A percentile compares a stretch with the other conserved stretches of the same genome.
Conservation (phyloP, 2,888 invertebrate genomes). For the Troilus luridus region DNA sequence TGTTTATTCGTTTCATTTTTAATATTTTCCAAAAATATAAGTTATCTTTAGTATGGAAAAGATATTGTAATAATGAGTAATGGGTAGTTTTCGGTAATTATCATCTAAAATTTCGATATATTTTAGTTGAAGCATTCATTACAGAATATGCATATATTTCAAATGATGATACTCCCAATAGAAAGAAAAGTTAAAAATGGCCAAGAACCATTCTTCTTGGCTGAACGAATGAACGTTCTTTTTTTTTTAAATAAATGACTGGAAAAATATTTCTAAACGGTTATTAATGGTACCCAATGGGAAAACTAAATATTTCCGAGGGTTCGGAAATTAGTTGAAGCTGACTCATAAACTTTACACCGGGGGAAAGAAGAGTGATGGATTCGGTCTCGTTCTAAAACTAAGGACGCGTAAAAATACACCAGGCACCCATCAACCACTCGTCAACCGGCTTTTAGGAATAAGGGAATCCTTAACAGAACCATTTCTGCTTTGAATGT, state of each 20-base stretch:
- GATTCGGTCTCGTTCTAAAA: slow-evolving; percentile 29
- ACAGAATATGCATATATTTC: not conserved
- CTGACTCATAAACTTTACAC: slow-evolving; percentile 43
- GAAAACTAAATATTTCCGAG: slow-evolving; percentile 46
- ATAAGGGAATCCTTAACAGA: not conserved
- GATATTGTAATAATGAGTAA: too few relatives aligned
- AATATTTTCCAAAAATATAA: too few relatives aligned
- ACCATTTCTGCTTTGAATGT: not conserved
- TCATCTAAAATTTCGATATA: too few relatives aligned
- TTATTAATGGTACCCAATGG: slow-evolving; percentile 37
- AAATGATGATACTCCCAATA: not conserved
- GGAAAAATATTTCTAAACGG: slow-evolving; percentile 27
- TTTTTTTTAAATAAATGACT: not conserved
- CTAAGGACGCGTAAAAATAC: slow-evolving; percentile 50
- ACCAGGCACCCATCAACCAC: slow-evolving; percentile 18
- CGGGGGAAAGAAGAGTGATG: slow-evolving; percentile 15
- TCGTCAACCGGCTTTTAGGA: slow-evolving; percentile 15
- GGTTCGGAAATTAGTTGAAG: slow-evolving; percentile 37
- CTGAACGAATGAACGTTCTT: not conserved
- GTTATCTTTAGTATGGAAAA: too few relatives aligned
- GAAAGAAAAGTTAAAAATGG: not conserved
- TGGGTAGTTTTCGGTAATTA: too few relatives aligned
- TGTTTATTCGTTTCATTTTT: too few relatives aligned
- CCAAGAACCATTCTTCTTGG: not conserved
- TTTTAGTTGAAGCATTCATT: not conserved